Evolutionary conservation across 2,888 invertebrate genomes (phyloP).

Genomic region (Pandemis corylana): DNA sequence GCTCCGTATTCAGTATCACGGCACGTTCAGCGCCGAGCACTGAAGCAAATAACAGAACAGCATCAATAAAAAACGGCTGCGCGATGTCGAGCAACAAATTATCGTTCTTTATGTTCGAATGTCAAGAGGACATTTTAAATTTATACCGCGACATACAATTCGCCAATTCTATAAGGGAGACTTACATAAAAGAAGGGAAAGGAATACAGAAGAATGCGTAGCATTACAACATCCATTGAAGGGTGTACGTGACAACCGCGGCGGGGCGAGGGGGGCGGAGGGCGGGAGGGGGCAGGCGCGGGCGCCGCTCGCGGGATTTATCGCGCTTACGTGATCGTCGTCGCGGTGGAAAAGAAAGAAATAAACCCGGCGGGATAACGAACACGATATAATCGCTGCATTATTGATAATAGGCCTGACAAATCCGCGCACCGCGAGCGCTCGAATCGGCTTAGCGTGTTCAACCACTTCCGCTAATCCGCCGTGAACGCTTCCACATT

Average conservation of each 20-base stretch:
- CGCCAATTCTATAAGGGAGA: conserved; percentile 47
- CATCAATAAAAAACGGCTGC: conserved; percentile 6
- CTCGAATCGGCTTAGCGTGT: conserved; percentile 27
- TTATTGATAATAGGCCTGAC: conserved; percentile 50
- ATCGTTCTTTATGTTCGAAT: conserved; percentile 28
- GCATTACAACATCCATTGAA: conserved; percentile 64
- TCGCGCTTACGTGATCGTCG: conserved; percentile 59
- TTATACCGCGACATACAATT: conserved; percentile 44
- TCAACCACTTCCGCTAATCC: conserved; percentile 36
- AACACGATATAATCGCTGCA: conserved; percentile 50
- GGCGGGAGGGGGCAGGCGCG: conserved; percentile 37
- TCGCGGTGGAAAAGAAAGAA: conserved; percentile 50
- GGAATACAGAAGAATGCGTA: conserved; percentile 60
- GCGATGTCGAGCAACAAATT: conserved; percentile 15
- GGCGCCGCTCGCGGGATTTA: conserved; percentile 57
- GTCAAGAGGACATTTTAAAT: conserved; percentile 30
- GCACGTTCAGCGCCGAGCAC: not conserved
- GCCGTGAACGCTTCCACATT: conserved; percentile 13
- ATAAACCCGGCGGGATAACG: conserved; percentile 46
- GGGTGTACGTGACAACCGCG: conserved; percentile 57
- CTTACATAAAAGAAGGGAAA: conserved; percentile 53
- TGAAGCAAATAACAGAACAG: not conserved
- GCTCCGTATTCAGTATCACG: not conserved
- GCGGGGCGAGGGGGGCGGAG: conserved; percentile 44
- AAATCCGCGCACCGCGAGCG: conserved; percentile 34